Conservation (phyloP, 2,888 invertebrate genomes). For the Parnassius orleans region DNA sequence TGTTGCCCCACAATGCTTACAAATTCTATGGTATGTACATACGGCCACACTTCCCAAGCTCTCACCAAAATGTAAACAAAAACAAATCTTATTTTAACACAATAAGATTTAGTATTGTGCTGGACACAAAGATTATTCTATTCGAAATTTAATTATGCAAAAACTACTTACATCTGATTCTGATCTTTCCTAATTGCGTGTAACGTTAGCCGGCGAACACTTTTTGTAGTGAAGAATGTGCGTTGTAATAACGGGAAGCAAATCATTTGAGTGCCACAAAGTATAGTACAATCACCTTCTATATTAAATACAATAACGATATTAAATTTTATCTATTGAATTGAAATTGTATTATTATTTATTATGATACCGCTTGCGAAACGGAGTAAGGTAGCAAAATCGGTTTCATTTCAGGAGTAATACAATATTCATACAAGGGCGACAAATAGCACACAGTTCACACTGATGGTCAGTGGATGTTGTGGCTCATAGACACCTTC, state of each 20-base stretch:
- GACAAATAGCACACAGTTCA: too few relatives aligned
- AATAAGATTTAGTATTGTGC: neutral
- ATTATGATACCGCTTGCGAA: too few relatives aligned
- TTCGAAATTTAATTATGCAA: neutral
- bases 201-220: neutral
- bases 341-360: too few relatives aligned
- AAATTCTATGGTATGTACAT: constrained; percentile 17
- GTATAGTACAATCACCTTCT: too few relatives aligned
- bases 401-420: too few relatives aligned
- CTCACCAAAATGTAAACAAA: neutral
- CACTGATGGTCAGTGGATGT: too few relatives aligned
- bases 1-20: constrained; percentile 31
- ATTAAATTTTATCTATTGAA: too few relatives aligned
- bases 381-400: too few relatives aligned
- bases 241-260: neutral
- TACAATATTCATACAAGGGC: too few relatives aligned
- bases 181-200: neutral
- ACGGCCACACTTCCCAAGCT: constrained; percentile 3
- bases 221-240: neutral
- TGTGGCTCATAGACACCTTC: too few relatives aligned
- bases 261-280: too few relatives aligned
- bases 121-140: neutral
- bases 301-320: too few relatives aligned
- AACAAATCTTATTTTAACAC: neutral
- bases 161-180: constrained; percentile 2